Evolutionary conservation across 2,888 invertebrate genomes (phyloP), one percentile per base, ranked within the genome.

Genomic region (Chrysolina haemoptera): DNA sequence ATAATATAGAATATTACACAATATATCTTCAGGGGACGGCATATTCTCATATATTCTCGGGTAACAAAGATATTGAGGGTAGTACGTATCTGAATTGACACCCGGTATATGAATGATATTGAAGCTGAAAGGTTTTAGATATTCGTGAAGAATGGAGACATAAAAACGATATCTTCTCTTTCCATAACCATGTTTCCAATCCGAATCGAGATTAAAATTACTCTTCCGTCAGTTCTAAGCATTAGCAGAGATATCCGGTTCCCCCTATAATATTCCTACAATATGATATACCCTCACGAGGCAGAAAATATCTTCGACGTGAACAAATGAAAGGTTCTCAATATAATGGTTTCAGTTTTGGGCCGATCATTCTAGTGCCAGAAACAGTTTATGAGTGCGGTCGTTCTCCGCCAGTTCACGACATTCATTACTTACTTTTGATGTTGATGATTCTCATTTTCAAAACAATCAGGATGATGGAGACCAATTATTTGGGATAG

Each of bases 301-400:
- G 10, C 27, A 16, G 12, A 27, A 35, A 35, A 59, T 59, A 27
- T 59, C 59, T 35, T 35, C 22, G 59, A 59, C 59, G 59, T 14
- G 8, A 27, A 59, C 59, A 35, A 35, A 59, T 59, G 59, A 35
- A n/a, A 35, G 59, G 59, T n/a, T 59, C 35, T 59, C 59, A 35
- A n/a, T n/a, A 59, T 53, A 53, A 53, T 53, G 53, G 53, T 59
- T 59, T n/a, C 59, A 59, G 59, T 59, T 59, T 59, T 8, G 35
- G 9, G 14, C n/a, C 35, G 16, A 59, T 59, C 35, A 59, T 59
- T 59, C 35, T 10, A 22, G 35, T 59, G 59, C 22, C 59, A 59
- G 16, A 27, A 59, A 27, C 35, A 59, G 35, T 59, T 59, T 9
- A 14, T 22, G 59, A 35, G 14, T 9, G n/a, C 35, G 22, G 14